A percentile compares a stretch with the other conserved stretches of the same genome.
These are phyloP conservation scores for Furcifer pardalis DNA, from an alignment of 2,797 vertebrate genomes.

Conservation along the genomic window DNA sequence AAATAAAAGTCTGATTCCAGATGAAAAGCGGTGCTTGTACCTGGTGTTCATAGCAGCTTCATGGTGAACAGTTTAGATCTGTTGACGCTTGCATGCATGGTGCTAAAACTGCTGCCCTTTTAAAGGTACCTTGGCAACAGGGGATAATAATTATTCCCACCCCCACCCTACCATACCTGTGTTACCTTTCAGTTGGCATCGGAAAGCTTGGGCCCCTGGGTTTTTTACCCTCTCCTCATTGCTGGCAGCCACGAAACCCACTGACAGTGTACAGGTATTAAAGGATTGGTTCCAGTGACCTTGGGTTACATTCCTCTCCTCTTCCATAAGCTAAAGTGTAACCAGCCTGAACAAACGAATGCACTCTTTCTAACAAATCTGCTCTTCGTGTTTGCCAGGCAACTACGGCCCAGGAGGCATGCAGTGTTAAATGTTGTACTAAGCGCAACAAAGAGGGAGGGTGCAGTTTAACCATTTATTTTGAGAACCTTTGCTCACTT, in stretches of 20 bases:
- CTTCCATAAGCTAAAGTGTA: not conserved
- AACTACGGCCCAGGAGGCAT: not conserved
- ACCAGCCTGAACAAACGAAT: constrained; percentile 7
- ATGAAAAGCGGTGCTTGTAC: constrained; percentile 3
- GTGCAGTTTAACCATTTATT: too few species aligned
- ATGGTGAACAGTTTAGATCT: not conserved
- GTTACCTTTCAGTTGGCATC: not conserved
- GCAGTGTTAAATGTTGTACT: not conserved
- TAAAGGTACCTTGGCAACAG: not conserved
- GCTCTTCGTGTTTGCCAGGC: not conserved
- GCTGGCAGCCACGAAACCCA: not conserved
- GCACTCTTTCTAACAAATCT: not conserved
- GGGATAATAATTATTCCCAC: not conserved
- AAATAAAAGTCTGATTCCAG: not conserved
- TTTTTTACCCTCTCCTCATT: not conserved
- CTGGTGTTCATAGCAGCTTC: not conserved
- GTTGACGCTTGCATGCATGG: not conserved
- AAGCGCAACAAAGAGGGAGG: not conserved
- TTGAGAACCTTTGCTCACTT: too few species aligned
- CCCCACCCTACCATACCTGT: not conserved
- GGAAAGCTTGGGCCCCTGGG: not conserved
- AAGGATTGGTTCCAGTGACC: not conserved
- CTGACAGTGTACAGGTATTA: not conserved
- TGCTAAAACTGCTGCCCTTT: not conserved
- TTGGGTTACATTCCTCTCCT: not conserved